phyloP scores from a whole-genome alignment of 2,888 invertebrate species.

The Ernsta delagoae region DNA sequence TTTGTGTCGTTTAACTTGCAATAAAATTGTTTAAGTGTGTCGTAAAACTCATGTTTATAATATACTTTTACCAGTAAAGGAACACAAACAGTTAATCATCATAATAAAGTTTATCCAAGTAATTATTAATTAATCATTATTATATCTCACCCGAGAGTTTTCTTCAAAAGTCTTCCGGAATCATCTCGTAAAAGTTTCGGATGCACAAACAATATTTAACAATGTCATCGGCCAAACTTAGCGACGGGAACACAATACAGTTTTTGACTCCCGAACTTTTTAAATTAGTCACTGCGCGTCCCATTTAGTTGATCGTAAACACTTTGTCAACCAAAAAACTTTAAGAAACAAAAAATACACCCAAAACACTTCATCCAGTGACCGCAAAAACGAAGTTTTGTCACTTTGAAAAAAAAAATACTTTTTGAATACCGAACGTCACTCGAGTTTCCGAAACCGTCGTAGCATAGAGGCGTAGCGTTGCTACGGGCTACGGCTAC shows the following conservation, averaged over 20 bases:
- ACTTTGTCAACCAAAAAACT: constrained; percentile 53
- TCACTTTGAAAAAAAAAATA: no score
- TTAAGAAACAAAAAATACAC: constrained; percentile 43
- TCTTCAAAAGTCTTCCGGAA: constrained; percentile 1
- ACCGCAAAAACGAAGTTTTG: no score
- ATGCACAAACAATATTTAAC: constrained; percentile 16
- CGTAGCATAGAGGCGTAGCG: constrained; percentile 40
- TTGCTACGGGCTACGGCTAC: constrained; percentile 46
- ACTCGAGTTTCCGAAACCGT: constrained; percentile 46
- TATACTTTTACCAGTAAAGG: neutral
- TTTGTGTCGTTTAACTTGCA: constrained; percentile 44
- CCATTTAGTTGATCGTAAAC: constrained; percentile 48
- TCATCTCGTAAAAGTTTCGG: neutral
- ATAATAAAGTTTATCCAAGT: neutral
- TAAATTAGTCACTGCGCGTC: constrained; percentile 45
- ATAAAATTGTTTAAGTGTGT: constrained; percentile 30
- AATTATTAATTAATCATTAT: neutral
- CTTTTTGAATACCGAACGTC: constrained; percentile 27
- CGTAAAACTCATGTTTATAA: neutral
- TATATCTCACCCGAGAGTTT: constrained; percentile 17
- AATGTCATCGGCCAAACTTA: constrained; percentile 19
- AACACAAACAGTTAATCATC: neutral
- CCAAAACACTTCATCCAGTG: constrained; percentile 42
- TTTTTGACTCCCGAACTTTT: constrained; percentile 48
- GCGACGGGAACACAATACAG: constrained; percentile 21